Conservation (phyloP, 2,113 vertebrate genomes). For the Burhinus bistriatus region DNA sequence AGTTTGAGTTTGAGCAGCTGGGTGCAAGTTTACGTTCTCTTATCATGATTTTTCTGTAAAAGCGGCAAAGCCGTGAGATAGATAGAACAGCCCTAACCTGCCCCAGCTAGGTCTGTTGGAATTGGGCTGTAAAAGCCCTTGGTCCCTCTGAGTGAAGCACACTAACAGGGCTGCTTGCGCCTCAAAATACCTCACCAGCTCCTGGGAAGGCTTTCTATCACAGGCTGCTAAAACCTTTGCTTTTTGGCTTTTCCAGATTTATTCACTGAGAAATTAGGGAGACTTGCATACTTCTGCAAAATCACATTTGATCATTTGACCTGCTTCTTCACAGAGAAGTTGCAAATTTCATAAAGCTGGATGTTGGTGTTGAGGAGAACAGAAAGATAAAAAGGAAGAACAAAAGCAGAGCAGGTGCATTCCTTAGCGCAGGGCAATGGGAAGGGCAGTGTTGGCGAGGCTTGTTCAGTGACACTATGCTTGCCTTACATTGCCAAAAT, state of each 20-base stretch:
- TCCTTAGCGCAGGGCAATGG: accelerated
- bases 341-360: neutral
- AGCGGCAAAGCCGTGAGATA: neutral
- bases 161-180: neutral
- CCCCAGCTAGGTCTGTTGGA: neutral
- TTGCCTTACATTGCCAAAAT: neutral
- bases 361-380: neutral
- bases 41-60: neutral
- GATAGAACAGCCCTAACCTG: neutral
- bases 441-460: neutral
- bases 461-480: neutral
- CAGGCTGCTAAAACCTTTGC: neutral
- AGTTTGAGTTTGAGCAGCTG: neutral
- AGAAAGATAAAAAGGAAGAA: neutral
- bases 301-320: neutral
- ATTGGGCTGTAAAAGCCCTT: neutral
- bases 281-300: neutral
- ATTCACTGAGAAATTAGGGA: neutral
- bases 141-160: neutral
- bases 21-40: neutral
- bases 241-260: neutral
- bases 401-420: neutral
- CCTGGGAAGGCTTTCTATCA: neutral
- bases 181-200: neutral
- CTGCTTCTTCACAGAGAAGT: neutral